Conservation (phyloP, 1,140 invertebrate species). For the Cataglyphis hispanica region DNA sequence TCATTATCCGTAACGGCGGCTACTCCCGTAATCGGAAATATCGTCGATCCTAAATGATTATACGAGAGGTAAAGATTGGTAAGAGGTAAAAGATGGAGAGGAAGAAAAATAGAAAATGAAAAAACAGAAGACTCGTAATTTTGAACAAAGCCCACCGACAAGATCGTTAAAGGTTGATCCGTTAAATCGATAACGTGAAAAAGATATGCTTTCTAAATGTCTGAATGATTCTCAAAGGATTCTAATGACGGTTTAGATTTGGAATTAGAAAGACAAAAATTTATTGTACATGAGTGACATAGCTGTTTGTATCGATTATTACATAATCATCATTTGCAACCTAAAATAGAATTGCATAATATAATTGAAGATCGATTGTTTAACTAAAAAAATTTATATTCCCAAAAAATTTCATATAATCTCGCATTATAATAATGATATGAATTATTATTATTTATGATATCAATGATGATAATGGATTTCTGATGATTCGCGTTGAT, state of each 20-base stretch:
- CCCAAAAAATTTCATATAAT: not conserved
- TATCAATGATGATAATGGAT: conserved; percentile 51
- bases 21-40: conserved; percentile 75
- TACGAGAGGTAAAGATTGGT: conserved; percentile 57
- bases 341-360: not conserved
- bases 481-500: conserved; percentile 38
- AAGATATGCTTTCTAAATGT: not conserved
- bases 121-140: conserved; percentile 52
- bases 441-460: conserved; percentile 26
- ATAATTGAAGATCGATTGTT: not conserved
- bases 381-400: not conserved
- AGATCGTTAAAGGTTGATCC: conserved; percentile 62
- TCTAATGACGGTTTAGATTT: conserved; percentile 16
- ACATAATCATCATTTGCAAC: not conserved
- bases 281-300: not conserved
- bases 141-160: conserved; percentile 64
- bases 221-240: conserved; percentile 7
- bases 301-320: not conserved
- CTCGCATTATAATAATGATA: not conserved
- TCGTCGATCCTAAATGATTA: conserved; percentile 74
- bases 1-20: conserved; percentile 77
- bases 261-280: not conserved
- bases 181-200: conserved; percentile 66
- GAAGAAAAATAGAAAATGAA: conserved; percentile 22
- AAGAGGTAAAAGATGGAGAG: conserved; percentile 2